Percentiles rank a stretch among this genome's conserved stretches.
phyloP scores from a whole-genome alignment of 2,797 vertebrate species.

The Sorex maritimensis region DNA sequence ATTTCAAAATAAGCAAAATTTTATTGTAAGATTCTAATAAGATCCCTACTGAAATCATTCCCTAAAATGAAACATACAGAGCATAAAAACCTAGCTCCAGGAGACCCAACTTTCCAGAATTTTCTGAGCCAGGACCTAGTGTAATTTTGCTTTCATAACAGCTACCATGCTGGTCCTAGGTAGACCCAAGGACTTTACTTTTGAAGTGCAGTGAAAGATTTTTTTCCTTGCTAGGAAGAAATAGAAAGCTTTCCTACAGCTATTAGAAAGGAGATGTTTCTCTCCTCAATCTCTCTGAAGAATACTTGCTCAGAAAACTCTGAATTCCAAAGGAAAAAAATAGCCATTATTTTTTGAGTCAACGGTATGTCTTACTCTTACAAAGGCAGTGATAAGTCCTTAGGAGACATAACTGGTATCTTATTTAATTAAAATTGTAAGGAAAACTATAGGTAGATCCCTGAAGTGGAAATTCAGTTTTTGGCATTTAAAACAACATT shows the following conservation, averaged over 20 bases:
- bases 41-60: background rate
- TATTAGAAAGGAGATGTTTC: background rate
- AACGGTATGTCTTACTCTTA: background rate
- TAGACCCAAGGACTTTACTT: background rate
- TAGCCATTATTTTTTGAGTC: constrained; percentile 23
- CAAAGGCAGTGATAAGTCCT: background rate
- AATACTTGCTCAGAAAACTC: constrained; percentile 13
- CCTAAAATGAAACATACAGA: background rate
- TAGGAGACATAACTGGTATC: background rate
- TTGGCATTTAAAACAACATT: background rate
- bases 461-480: background rate
- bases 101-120: constrained; percentile 6
- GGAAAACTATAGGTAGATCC: background rate
- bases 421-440: background rate
- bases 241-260: background rate
- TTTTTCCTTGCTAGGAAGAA: constrained; percentile 2
- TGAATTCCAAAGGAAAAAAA: constrained; percentile 22
- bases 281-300: background rate
- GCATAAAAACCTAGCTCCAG: background rate
- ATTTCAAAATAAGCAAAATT: constrained; percentile 10
- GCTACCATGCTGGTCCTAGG: background rate
- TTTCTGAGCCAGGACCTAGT: constrained; percentile 8
- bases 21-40: background rate
- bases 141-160: constrained; percentile 14
- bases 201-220: constrained; percentile 10